Evolutionary conservation across 2,113 vertebrate species (phyloP), one percentile per base, ranked within the genome.

Genomic region (Addax nasomaculatus): DNA sequence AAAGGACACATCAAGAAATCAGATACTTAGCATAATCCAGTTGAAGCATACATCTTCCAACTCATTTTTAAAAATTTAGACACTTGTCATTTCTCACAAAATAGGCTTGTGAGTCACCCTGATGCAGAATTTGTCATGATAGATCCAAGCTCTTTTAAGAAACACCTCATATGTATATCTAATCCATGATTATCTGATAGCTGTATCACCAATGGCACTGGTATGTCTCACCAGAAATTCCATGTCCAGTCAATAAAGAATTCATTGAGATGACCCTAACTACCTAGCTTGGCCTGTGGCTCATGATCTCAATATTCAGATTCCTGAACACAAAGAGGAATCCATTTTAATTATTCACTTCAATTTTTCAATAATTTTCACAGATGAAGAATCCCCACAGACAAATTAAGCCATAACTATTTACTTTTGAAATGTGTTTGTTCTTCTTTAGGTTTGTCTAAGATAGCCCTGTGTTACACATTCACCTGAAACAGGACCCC

Each of bases 381-480:
- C 25, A n/a, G 64, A 92, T 39, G 43, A 90, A 47, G n/a, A 79
- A 83, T 95, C 7, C 45, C 4, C 49, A 93, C 49, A 92, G 43
- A 92, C 62, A 85, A 80, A 57, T 27, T 53, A 84, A 76, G 43
- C 51, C 83, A 36, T 39, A 51, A 55, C 49, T 95, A n/a, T 96
- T 96, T 95, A 58, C 90, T 95, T 97, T 96, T 92, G 85, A 60
- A 90, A 92, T 57, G 47, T 97, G 80, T 97, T 92, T 97, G 81
- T 16, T 67, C 81, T 33, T 85, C 89, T 78, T 85, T 12, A 76
- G 67, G 76, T 96, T 92, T 97, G 53, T 80, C 55, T 81, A 85
- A 97, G 88, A 97, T 95, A 95, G 76, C 14, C 49, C 36, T 11
- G 0, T 79, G 95, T 98, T 95, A 97, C 81, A 97, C 83, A 98